Percentiles rank a stretch among this genome's conserved stretches.
phyloP scores from a whole-genome alignment of 2,113 vertebrate species.

The Mixornis gularis region DNA sequence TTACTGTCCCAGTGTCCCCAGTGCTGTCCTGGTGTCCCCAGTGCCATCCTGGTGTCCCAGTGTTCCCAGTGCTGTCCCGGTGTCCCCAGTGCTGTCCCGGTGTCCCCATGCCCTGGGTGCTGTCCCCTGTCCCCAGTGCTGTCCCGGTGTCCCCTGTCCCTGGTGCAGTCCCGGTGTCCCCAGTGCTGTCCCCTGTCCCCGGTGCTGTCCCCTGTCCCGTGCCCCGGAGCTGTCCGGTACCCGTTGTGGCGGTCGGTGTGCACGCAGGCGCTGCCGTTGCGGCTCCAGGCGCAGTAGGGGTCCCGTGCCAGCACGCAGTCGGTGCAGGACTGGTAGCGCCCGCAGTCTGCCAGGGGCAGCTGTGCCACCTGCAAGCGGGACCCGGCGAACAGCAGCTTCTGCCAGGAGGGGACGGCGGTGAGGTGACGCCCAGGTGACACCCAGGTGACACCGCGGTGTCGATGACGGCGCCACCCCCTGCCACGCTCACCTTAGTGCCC shows the following conservation, averaged over 20 bases:
- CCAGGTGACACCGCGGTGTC: accelerated
- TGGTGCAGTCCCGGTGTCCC: no score
- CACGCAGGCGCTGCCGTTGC: conserved; percentile 83
- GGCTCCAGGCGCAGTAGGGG: conserved; percentile 92
- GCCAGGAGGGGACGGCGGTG: neutral
- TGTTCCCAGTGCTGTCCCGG: no score
- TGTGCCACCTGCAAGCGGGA: conserved; percentile 87
- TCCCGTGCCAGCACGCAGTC: conserved; percentile 92
- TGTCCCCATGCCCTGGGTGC: no score
- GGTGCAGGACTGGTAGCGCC: conserved; percentile 85
- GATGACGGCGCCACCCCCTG: no score
- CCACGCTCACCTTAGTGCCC: conserved; percentile 75
- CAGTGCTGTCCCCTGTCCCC: no score
- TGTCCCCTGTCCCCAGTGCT: no score
- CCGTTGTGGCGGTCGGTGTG: conserved; percentile 75
- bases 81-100: no score
- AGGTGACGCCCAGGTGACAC: neutral
- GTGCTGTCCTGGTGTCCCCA: no score
- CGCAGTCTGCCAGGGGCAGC: conserved; percentile 88
- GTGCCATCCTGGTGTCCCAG: no score
- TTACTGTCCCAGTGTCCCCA: no score
- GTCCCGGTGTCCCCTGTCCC: no score
- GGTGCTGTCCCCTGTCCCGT: neutral
- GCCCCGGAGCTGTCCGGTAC: conserved; percentile 34
- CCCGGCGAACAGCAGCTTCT: conserved; percentile 92